Evolutionary conservation across 2,888 invertebrate genomes (phyloP), one percentile per base, ranked within the genome.

Genomic region (Leptothorax acervorum): DNA sequence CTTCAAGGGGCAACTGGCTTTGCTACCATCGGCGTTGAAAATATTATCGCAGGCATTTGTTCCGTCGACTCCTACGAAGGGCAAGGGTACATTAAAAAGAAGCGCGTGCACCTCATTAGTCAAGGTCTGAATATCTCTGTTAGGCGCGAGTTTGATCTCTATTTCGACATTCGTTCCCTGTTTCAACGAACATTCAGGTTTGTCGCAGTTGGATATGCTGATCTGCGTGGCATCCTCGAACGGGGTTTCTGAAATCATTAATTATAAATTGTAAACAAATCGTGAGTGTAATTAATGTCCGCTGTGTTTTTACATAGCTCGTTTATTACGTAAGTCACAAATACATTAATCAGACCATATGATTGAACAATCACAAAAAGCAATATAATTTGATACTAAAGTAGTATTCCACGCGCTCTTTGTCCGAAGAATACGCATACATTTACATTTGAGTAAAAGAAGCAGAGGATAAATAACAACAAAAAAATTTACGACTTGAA

Each of bases 31-130:
- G 0, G 93, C 94, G 87, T 96, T 95, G 91, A 94, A 97, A 70
- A 98, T 94, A 88, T 96, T 96, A 35, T 95, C 95, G 91, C 98
- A 98, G 48, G 97, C 96, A 74, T 96, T 95, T 39, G 95, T 95
- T 15, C 97, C 97, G 93, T 98, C 97, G 18, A 97, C 97, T 11
- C 98, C 98, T 12, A 97, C 92, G 93, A 98, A 98, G 0, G 98
- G 98, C 74, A 98, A 92, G 0, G 96, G 95, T 0, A 97, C 92
- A 0, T 96, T 96, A 2, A 96, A 92, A 28, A 98, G 95, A 0
- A 95, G 95, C 0, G 97, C 98, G 85, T 94, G 94, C 8, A 98
- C 97, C 11, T 95, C 93, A 84, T 97, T 97, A 65, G 76, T 96
- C 66, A 98, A 76, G 0, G 93, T 94, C 0, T 92, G 81, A n/a